Base-by-base conservation (phyloP, 2,113 vertebrate species). In the Platichthys stellatus region DNA sequence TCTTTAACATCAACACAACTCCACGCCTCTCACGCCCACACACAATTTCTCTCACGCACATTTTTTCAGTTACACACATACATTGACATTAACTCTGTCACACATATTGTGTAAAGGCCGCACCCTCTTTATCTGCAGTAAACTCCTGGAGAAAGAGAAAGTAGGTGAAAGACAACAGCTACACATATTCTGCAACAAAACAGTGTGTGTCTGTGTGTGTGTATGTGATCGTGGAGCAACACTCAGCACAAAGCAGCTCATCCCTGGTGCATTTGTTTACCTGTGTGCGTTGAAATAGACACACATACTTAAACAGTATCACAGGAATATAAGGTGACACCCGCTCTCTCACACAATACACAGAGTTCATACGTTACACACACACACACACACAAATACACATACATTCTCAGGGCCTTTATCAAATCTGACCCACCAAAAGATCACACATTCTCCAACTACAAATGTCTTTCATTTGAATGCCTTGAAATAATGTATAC, bases 181-280 rank as follows among this genome's bases (percentile, higher is more conserved):
- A 87, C 77, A 74, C 61, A 78, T 12, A 63, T 80, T 72, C 28
- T 59, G 57, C 54, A 60, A 81, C 78, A 79, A 70, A 73, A 63
- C 72, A n/a, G 1, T 26, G 11, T 31, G 64, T 69, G 24, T 31
- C 14, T 78, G 43, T 74, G 49, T 66, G 56, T 35, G 73, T 61
- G 21, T 61, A 28, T 63, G 63, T 47, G 43, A 28, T 2, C 12
- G 11, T 73, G 64, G 79, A 72, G 24, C 78, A 80, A 72, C 61
- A 73, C 63, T 61, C 57, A 56, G 45, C 53, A 85, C 74, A 78
- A 82, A 80, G 73, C 24, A 10, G 47, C n/a, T 65, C 38, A 58
- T 62, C 56, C 21, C 43, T 18, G 58, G 23, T 67, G 68, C 63
- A 64, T 60, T 60, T 65, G 69, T 71, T 76, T 54, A 71, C 23